Evolutionary conservation across 2,797 vertebrate species (phyloP), one percentile per base, ranked within the genome.

Genomic region (Gorsachius magnificus): DNA sequence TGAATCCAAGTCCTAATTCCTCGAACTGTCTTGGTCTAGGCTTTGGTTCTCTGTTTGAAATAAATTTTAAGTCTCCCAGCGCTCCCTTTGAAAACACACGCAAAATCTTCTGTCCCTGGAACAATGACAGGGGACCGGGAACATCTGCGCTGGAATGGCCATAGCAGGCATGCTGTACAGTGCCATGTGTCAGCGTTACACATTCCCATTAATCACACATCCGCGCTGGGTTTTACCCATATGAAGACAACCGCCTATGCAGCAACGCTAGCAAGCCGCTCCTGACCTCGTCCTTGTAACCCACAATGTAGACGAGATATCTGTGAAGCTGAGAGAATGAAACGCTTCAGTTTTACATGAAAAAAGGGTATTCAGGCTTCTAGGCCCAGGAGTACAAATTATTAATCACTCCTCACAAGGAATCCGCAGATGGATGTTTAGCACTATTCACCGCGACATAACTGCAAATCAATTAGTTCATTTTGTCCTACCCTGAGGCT

Each of bases 401-500:
- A 97, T 98, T 96, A 97, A 97, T 97, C 96, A 93, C 97, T 97
- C 86, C 95, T 96, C 96, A 95, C 89, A 95, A 97, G 97, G 97
- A 97, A 97, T 96, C 96, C 1, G 83, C 96, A 97, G 97, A 97
- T 97, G 97, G 93, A 97, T 93, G 96, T 96, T 97, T 97, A 96
- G 87, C 92, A 96, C 94, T 77, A 97, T 97, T 98, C 97, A 97
- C 83, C 29, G 15, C 85, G 69, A 93, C 96, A 95, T 96, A 96
- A 96, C 97, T 95, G 94, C 97, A 95, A 96, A 97, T 97, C 97
- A 97, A 97, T 98, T 97, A 97, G 97, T 97, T 97, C 97, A 96
- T 96, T 97, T 97, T 97, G 97, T 96, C 97, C 97, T 97, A 82
- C 95, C 97, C 96, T 85, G 93, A 56, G 97, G 97, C 97, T 97